Evolutionary conservation across 2,113 vertebrate species (phyloP).

Genomic region (Pseudopodoces humilis): DNA sequence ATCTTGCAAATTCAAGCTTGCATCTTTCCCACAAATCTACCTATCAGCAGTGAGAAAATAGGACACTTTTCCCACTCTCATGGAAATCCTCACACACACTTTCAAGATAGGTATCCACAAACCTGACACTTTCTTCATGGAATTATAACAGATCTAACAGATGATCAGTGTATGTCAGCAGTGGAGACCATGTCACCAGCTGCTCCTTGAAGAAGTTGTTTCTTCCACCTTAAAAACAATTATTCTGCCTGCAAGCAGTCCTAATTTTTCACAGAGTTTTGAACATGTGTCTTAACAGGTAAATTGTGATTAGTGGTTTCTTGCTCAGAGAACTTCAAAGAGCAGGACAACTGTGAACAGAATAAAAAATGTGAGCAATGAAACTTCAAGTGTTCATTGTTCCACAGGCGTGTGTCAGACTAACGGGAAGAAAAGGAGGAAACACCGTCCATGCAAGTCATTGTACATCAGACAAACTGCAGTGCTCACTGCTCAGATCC

Average conservation of each 20-base stretch:
- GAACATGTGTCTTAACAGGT: not conserved
- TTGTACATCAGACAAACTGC: not conserved
- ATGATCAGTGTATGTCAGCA: not conserved
- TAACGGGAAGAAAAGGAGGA: not conserved
- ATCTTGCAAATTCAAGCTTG: not conserved
- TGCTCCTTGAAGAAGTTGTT: not conserved
- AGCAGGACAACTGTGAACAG: not conserved
- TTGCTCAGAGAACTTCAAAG: not conserved
- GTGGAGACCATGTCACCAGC: not conserved
- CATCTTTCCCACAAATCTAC: not conserved
- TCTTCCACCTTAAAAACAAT: not conserved
- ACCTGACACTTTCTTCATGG: not conserved
- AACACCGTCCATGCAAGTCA: not conserved
- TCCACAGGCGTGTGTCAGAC: not conserved
- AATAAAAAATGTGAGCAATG: not conserved
- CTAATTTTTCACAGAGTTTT: not conserved
- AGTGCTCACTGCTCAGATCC: not conserved
- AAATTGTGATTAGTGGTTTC: not conserved
- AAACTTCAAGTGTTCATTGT: accelerated
- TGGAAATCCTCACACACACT: not conserved
- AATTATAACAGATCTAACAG: not conserved
- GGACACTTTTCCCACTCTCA: not conserved
- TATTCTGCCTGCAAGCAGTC: not conserved
- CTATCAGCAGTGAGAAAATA: not conserved
- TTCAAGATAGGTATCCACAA: not conserved